Evolutionary conservation across 1,140 invertebrate species (phyloP).

Genomic region (Tetranychus urticae): DNA sequence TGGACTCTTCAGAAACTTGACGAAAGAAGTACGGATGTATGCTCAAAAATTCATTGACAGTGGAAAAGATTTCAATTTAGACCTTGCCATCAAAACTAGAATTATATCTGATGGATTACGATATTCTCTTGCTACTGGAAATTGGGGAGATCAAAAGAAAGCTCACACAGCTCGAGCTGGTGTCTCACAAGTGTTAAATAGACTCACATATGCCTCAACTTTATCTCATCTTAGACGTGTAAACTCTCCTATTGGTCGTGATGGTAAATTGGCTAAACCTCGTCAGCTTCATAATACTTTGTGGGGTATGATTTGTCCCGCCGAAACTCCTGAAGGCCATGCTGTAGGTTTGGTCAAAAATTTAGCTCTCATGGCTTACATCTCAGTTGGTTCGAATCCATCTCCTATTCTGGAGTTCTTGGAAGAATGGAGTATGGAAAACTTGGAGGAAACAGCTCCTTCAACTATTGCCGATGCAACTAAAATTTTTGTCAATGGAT

Average conservation of each 20-base stretch:
- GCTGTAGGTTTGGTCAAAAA: conserved; percentile 78
- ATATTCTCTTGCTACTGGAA: conserved; percentile 92
- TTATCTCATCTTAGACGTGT: conserved; percentile 86
- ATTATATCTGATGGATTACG: conserved; percentile 94
- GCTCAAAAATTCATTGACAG: conserved; percentile 96
- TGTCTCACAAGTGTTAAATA: conserved; percentile 76
- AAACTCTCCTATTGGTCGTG: conserved; percentile 92
- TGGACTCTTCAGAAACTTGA: conserved; percentile 62
- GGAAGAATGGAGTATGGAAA: conserved; percentile 99
- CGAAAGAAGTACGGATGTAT: conserved; percentile 89
- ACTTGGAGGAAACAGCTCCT: conserved; percentile 89
- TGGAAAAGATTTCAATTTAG: conserved; percentile 92
- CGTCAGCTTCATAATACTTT: conserved; percentile 92
- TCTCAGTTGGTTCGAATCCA: conserved; percentile 91
- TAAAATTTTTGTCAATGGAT: conserved; percentile 98
- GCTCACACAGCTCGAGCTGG: conserved; percentile 89
- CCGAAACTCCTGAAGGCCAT: conserved; percentile 23
- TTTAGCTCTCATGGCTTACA: conserved; percentile 94
- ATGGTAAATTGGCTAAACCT: conserved; percentile 92
- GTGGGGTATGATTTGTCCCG: conserved; percentile 96
- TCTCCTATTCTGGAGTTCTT: conserved; percentile 97
- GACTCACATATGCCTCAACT: conserved; percentile 90
- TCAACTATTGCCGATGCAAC: conserved; percentile 86
- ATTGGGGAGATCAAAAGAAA: conserved; percentile 99
- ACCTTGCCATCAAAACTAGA: conserved; percentile 86